A percentile compares a stretch with the other conserved stretches of the same genome.
Conservation (phyloP, 1,140 invertebrate genomes). For the Heliothis virescens region DNA sequence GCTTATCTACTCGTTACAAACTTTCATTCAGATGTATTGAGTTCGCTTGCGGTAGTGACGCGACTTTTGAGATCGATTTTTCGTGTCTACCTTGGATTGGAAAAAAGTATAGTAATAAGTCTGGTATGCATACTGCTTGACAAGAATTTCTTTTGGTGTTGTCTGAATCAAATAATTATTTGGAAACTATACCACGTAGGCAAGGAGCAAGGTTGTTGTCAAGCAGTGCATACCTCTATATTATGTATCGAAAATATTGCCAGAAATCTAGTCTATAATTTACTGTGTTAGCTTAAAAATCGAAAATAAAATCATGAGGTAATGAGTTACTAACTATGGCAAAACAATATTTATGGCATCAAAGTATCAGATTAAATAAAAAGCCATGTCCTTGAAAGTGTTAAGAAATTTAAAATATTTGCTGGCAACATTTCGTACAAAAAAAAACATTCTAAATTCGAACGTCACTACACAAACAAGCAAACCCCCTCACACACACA, state of each 20-base stretch:
- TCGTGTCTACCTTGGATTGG: too few species aligned
- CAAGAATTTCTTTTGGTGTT: too few species aligned
- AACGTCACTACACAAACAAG: constrained; percentile 27
- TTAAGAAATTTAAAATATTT: background rate
- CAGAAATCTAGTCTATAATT: constrained; percentile 5
- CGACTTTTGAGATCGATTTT: background rate
- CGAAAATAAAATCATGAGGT: constrained; percentile 3
- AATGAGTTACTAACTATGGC: constrained; percentile 18
- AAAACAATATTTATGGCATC: constrained; percentile 17
- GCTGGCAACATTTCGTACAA: background rate
- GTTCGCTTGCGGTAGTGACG: constrained; percentile 7
- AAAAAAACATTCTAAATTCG: background rate
- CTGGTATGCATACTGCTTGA: too few species aligned
- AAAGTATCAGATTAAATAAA: background rate
- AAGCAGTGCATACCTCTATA: too few species aligned
- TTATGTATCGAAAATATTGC: background rate
- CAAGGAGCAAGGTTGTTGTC: too few species aligned
- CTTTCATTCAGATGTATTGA: background rate
- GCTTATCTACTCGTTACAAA: constrained; percentile 29
- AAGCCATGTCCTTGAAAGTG: background rate
- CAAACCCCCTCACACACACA: constrained; percentile 13
- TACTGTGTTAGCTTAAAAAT: background rate
- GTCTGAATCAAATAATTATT: too few species aligned
- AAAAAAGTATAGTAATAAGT: too few species aligned
- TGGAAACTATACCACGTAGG: too few species aligned